Evolutionary conservation across 2,113 vertebrate species (phyloP).

Genomic region (Sylvilagus bachmani): DNA sequence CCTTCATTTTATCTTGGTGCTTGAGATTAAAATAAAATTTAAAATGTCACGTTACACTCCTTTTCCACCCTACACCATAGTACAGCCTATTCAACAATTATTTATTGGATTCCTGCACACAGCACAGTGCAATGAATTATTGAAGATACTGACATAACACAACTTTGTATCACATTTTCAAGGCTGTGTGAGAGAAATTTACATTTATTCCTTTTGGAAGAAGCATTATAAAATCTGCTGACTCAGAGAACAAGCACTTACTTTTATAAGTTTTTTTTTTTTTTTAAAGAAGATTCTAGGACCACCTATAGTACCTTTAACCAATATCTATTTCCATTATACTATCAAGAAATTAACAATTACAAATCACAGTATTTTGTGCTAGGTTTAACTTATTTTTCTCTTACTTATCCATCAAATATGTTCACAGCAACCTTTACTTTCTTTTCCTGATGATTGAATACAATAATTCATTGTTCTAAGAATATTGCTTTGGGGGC

Average conservation of each 20-base stretch:
- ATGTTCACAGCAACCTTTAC: background rate
- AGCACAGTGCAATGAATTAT: background rate
- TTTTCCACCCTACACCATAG: background rate
- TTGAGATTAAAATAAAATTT: conserved; percentile 2
- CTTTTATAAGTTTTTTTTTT: background rate
- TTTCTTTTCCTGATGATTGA: background rate
- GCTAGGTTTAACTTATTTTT: conserved; percentile 15
- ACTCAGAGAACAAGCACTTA: background rate
- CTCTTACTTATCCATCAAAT: conserved; percentile 2
- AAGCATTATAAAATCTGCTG: background rate
- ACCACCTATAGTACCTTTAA: background rate
- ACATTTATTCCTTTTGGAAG: conserved; percentile 13
- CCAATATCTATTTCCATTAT: background rate
- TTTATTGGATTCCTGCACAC: background rate
- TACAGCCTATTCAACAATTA: background rate
- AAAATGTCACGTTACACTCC: background rate
- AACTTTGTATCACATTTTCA: background rate
- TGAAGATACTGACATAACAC: background rate
- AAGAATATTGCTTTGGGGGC: conserved; percentile 4
- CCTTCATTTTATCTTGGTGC: conserved; percentile 18
- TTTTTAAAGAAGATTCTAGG: background rate
- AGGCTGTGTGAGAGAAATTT: background rate
- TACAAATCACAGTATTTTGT: background rate
- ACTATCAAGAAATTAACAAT: conserved; percentile 11
- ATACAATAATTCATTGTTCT: background rate